Percentiles rank a stretch among this genome's conserved stretches.
Conservation (phyloP, 2,888 invertebrate genomes). For the Noctua fimbriata region DNA sequence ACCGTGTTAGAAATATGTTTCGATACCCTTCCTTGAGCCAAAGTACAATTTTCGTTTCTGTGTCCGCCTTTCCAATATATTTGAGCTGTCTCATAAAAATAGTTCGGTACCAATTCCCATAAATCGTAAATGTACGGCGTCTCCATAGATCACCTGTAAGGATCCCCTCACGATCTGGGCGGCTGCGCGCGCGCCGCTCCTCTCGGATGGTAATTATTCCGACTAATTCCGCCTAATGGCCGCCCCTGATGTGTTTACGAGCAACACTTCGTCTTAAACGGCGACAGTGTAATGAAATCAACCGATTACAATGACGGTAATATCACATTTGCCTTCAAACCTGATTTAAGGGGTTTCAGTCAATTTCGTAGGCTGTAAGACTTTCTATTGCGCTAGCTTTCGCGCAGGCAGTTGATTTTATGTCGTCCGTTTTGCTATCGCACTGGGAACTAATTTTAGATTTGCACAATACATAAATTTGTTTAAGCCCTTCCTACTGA, state of each 20-base stretch:
- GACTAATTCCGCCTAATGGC: constrained; percentile 76
- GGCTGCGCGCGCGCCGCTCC: constrained; percentile 46
- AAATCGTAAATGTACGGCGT: constrained; percentile 48
- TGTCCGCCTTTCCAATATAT: constrained; percentile 24
- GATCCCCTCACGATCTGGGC: constrained; percentile 31
- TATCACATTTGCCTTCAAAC: constrained; percentile 63
- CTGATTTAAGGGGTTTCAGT: constrained; percentile 56
- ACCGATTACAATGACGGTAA: constrained; percentile 73
- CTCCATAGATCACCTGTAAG: constrained; percentile 61
- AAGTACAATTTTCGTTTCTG: constrained; percentile 4
- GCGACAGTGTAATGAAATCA: constrained; percentile 74
- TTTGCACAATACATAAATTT: constrained; percentile 55
- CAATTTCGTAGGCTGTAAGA: constrained; percentile 59
- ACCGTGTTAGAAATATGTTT: constrained; percentile 6
- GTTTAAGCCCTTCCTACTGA: constrained; percentile 46
- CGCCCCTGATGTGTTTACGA: constrained; percentile 77
- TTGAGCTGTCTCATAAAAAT: constrained; percentile 54
- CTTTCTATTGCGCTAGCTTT: constrained; percentile 63
- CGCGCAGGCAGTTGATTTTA: constrained; percentile 44
- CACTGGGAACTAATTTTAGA: constrained; percentile 53
- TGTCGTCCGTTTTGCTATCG: constrained; percentile 48
- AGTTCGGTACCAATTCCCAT: constrained; percentile 45
- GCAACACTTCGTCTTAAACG: constrained; percentile 64
- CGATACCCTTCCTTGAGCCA: constrained; percentile 22
- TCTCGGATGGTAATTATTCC: constrained; percentile 73